Conservation (phyloP, 2,113 vertebrate species). For the Ctenodactylus gundi region DNA sequence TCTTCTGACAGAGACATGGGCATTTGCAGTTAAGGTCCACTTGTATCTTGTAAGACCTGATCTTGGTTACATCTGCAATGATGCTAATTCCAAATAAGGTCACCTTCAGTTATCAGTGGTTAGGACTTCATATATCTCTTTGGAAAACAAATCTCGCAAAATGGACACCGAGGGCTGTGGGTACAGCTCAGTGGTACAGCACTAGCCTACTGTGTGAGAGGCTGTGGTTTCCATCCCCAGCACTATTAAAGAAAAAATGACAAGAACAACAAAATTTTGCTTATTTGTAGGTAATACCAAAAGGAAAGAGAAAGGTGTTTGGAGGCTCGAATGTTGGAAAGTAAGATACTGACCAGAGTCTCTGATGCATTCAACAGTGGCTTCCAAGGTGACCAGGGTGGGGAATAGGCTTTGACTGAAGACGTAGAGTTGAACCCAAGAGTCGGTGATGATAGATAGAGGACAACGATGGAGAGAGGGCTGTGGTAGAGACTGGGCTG, state of each 20-base stretch:
- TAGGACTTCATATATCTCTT: neutral
- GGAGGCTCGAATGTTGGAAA: neutral
- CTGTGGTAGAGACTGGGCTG: too few species aligned
- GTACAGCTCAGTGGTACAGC: neutral
- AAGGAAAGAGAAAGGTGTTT: neutral
- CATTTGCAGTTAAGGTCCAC: too few species aligned
- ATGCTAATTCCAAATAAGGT: neutral
- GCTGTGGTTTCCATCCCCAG: neutral
- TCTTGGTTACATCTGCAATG: neutral
- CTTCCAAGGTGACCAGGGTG: neutral
- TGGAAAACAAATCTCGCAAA: neutral
- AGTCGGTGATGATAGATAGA: too few species aligned
- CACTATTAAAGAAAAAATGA: neutral
- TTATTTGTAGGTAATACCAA: neutral
- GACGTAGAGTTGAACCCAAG: too few species aligned
- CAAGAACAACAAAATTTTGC: neutral
- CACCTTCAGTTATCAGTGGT: neutral
- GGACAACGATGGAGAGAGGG: too few species aligned
- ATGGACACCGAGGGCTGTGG: neutral
- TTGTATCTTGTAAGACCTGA: neutral
- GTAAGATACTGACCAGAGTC: neutral
- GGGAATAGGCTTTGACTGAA: neutral
- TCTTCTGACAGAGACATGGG: neutral
- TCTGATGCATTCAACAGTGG: neutral
- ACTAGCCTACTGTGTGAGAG: neutral